A percentile compares a stretch with the other conserved stretches of the same genome.
Evolutionary conservation across 1,140 invertebrate species (phyloP).

Genomic region (Chlorops oryzae): DNA sequence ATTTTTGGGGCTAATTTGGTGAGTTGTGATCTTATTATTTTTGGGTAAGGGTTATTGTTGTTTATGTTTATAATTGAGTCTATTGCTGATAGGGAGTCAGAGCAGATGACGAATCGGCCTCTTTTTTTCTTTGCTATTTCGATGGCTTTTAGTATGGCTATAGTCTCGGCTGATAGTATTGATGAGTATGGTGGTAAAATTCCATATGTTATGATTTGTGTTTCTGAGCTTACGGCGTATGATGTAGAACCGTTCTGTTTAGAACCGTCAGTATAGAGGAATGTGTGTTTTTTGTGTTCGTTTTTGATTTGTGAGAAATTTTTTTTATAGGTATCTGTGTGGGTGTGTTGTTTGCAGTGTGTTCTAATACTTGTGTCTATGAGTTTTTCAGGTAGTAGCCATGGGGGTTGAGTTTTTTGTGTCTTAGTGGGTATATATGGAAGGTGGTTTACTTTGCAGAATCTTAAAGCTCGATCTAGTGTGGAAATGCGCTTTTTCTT

Average conservation of each 20-base stretch:
- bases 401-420: background rate
- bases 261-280: conserved; percentile 13
- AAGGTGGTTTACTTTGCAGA: background rate
- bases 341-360: background rate
- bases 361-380: background rate
- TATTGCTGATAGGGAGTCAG: conserved; percentile 11
- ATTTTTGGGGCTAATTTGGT: conserved; percentile 1
- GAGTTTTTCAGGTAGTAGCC: background rate
- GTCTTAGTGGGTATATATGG: background rate
- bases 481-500: background rate
- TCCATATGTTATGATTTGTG: conserved; percentile 6
- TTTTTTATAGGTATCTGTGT: background rate
- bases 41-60: conserved; percentile 7
- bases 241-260: background rate
- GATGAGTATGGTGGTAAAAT: conserved; percentile 2
- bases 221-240: conserved; percentile 6
- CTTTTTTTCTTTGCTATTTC: conserved; percentile 10
- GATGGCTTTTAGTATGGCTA: conserved; percentile 10
- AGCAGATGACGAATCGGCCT: conserved; percentile 10
- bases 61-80: conserved; percentile 13
- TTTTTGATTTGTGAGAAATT: conserved; percentile 3
- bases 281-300: conserved; percentile 6
- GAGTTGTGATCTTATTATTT: conserved; percentile 1
- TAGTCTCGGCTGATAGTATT: conserved; percentile 8
- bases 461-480: background rate